A percentile compares a stretch with the other conserved stretches of the same genome.
Evolutionary conservation across 2,888 invertebrate species (phyloP).

Genomic region (Gymnocheta viridis): DNA sequence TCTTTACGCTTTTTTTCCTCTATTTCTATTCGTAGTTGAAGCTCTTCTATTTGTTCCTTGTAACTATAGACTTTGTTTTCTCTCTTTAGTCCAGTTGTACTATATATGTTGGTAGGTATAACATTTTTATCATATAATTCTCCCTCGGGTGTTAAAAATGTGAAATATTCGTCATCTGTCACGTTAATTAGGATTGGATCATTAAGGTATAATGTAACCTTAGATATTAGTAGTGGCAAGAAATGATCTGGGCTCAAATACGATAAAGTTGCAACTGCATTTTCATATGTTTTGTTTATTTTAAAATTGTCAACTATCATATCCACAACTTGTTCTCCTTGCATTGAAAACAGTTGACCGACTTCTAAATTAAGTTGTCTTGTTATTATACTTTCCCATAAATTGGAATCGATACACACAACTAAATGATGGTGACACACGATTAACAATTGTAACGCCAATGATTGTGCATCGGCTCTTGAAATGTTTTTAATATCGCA

Average conservation of each 20-base stretch:
- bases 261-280: constrained; percentile 88
- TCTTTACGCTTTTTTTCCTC: constrained; percentile 93
- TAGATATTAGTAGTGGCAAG: constrained; percentile 85
- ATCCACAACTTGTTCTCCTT: constrained; percentile 84
- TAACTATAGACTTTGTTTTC: constrained; percentile 98
- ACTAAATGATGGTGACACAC: constrained; percentile 90
- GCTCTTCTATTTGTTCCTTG: constrained; percentile 97
- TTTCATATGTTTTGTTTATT: constrained; percentile 84
- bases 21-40: constrained; percentile 94
- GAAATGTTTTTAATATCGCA: constrained; percentile 76
- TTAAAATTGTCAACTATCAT: constrained; percentile 85
- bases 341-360: constrained; percentile 84
- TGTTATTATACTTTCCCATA: constrained; percentile 88
- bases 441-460: constrained; percentile 87
- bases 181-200: constrained; percentile 87
- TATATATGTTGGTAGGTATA: constrained; percentile 83
- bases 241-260: constrained; percentile 86
- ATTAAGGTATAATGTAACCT: constrained; percentile 85
- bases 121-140: constrained; percentile 95
- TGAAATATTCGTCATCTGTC: constrained; percentile 90
- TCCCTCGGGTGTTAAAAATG: constrained; percentile 92
- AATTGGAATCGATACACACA: constrained; percentile 83
- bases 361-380: constrained; percentile 76
- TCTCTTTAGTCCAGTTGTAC: constrained; percentile 88
- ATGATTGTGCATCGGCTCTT: constrained; percentile 83